Conservation (phyloP, 2,888 invertebrate genomes). For the Saturnia japonica region DNA sequence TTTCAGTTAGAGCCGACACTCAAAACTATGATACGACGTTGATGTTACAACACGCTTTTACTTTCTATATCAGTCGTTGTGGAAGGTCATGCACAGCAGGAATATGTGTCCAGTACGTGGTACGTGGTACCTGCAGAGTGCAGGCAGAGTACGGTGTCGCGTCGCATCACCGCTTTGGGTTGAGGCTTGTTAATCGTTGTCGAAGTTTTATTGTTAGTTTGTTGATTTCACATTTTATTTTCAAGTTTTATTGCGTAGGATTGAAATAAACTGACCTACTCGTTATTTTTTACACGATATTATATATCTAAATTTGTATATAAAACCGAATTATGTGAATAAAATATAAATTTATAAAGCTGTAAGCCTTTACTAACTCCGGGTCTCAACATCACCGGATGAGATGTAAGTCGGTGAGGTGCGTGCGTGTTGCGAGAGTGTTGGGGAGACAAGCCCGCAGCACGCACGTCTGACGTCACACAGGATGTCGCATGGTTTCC, state of each 20-base stretch:
- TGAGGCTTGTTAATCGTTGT: not conserved
- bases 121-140: no score
- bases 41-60: no score
- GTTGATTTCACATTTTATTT: slow-evolving; percentile 12
- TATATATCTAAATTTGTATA: slow-evolving; percentile 11
- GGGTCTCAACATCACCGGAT: not conserved
- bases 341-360: slow-evolving; percentile 8
- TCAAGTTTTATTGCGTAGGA: slow-evolving; percentile 12
- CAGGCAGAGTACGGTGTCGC: no score
- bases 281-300: slow-evolving; percentile 6
- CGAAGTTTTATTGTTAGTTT: slow-evolving; percentile 10
- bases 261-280: slow-evolving; percentile 12
- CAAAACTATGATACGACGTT: no score
- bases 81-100: no score
- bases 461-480: not conserved
- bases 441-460: not conserved
- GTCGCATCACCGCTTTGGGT: no score
- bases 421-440: not conserved
- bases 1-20: not conserved
- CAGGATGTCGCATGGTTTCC: not conserved
- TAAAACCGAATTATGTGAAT: slow-evolving; percentile 14
- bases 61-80: no score
- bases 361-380: not conserved
- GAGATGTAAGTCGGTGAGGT: not conserved
- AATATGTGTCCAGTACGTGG: no score